A percentile compares a stretch with the other conserved stretches of the same genome.
These are phyloP conservation scores for Ferrisia virgata DNA, from an alignment of 2,888 invertebrate species.

Conservation along the genomic window DNA sequence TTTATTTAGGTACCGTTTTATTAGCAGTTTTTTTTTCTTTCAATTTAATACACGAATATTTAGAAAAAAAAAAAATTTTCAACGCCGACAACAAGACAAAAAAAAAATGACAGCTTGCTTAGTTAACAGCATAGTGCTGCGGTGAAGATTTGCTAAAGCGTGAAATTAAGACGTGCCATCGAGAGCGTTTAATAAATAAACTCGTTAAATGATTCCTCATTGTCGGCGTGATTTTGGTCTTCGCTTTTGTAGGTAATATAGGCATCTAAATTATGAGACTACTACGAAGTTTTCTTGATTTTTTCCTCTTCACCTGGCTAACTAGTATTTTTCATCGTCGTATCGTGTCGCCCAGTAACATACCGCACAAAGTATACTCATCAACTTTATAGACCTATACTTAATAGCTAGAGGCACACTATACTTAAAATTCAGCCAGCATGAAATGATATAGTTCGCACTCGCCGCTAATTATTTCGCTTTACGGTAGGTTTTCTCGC, in stretches of 20 bases:
- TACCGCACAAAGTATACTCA: not conserved
- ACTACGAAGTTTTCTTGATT: too few relatives aligned
- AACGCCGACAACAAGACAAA: not conserved
- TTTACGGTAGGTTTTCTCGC: not conserved
- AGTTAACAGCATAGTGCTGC: not conserved
- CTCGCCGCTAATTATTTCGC: not conserved
- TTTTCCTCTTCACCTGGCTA: not conserved
- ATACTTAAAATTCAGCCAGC: not conserved
- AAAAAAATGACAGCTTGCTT: too few relatives aligned
- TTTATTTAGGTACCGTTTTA: too few relatives aligned
- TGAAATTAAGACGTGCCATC: constrained; percentile 10
- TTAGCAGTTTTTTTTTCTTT: too few relatives aligned
- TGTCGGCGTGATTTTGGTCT: not conserved
- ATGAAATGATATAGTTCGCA: constrained; percentile 23
- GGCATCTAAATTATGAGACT: not conserved
- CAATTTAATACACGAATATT: not conserved
- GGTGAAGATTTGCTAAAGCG: not conserved
- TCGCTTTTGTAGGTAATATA: too few relatives aligned
- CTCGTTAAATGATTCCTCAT: not conserved
- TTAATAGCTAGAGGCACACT: too few relatives aligned
- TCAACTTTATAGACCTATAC: not conserved
- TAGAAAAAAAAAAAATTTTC: not conserved
- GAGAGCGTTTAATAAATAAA: constrained; percentile 25
- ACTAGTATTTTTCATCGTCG: not conserved
- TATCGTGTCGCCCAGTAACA: not conserved